Evolutionary conservation across 2,113 vertebrate genomes (phyloP).

Genomic region (Genyomyrus donnyi): DNA sequence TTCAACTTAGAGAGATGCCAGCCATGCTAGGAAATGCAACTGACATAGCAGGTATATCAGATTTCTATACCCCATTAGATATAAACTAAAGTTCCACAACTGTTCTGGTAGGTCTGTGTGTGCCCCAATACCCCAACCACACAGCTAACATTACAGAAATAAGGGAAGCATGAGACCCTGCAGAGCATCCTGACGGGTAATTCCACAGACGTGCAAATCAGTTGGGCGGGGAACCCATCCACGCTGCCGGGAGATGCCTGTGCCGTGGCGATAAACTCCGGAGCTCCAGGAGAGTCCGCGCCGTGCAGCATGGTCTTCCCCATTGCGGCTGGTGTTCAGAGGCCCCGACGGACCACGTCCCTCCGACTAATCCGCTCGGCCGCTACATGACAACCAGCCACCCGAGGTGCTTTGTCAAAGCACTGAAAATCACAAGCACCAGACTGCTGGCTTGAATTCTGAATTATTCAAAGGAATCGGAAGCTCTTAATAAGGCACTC

Average conservation of each 20-base stretch:
- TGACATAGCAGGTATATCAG: not conserved
- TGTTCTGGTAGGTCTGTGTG: not conserved
- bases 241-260: not conserved
- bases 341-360: slow-evolving; percentile 42
- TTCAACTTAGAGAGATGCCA: not conserved
- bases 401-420: slow-evolving; percentile 57
- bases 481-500: slow-evolving; percentile 21
- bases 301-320: slow-evolving; percentile 14
- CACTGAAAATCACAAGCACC: slow-evolving; percentile 50
- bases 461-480: slow-evolving; percentile 43
- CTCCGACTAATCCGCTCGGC: slow-evolving; percentile 51
- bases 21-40: not conserved
- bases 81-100: not conserved
- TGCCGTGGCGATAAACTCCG: not conserved
- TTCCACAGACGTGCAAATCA: not conserved
- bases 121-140: not conserved
- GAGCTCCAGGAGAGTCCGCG: not conserved
- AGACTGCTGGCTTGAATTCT: slow-evolving; percentile 37
- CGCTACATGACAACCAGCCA: slow-evolving; percentile 55
- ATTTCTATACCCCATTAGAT: not conserved
- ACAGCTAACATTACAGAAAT: not conserved
- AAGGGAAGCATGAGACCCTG: not conserved
- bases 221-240: not conserved
- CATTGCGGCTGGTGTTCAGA: slow-evolving; percentile 41
- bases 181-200: not conserved